Evolutionary conservation across 2,113 vertebrate species (phyloP).

Genomic region (Eira barbara): DNA sequence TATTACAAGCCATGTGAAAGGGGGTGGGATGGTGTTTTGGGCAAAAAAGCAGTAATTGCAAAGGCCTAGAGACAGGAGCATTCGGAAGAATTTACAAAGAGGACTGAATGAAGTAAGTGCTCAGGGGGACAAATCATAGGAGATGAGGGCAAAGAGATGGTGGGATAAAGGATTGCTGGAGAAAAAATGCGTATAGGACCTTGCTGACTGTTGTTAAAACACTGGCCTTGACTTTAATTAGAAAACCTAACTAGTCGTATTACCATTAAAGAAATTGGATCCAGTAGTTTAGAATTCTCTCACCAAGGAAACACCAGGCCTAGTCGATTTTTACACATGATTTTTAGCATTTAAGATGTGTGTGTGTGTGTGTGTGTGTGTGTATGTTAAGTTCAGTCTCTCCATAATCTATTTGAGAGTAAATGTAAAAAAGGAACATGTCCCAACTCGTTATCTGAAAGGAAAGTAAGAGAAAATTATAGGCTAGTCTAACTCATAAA

Average conservation of each 20-base stretch:
- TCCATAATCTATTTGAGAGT: background rate
- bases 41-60: background rate
- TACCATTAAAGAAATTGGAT: background rate
- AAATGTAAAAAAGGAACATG: background rate
- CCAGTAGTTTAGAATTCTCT: background rate
- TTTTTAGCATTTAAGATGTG: background rate
- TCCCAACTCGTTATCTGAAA: background rate
- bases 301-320: background rate
- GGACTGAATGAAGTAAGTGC: background rate
- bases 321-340: background rate
- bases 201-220: background rate
- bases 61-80: background rate
- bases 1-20: background rate
- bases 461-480: slow-evolving; percentile 2
- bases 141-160: background rate
- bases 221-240: background rate
- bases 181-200: background rate
- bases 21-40: background rate
- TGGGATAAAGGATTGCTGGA: background rate
- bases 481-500: background rate
- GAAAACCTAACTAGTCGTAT: background rate
- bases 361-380: background rate
- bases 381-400: background rate
- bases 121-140: background rate
- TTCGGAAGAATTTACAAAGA: background rate